Evolutionary conservation across 2,888 invertebrate species (phyloP), one percentile per base, ranked within the genome.

Genomic region (Boloria selene): DNA sequence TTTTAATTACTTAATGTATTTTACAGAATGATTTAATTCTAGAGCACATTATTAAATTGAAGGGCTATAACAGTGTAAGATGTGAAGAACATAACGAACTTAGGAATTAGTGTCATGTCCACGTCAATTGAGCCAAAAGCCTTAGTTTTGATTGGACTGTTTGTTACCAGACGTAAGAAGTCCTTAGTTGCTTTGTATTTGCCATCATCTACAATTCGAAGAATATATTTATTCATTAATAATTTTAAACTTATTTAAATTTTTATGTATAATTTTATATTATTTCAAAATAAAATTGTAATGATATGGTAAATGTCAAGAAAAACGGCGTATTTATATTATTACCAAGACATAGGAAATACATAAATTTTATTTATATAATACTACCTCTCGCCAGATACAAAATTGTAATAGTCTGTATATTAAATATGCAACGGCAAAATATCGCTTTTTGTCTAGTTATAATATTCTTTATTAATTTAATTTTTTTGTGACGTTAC

Each of bases 31-130:
- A 13, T 0, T 3, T 47, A 51, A n/a, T 22, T 6, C 70, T 73
- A 81, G 1, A 81, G 22, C 0, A 82, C 73, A 59, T 81, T 79
- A 54, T 80, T 82, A 53, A 82, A 80, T 62, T 85, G 85, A 42
- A 85, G 61, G 0, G 78, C 76, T 6, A 83, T 77, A 10, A 84
- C 76, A 10, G 83, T 81, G 54, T 84, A 81, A 0, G 83, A 75
- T 2, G 77, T 77, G 63, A 81, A 79, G 56, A 83, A 72, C 6
- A 79, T 74, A 1, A 82, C 64, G 42, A 75, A 77, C 0, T 74
- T 74, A 0, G 83, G 83, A 18, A 84, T 18, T 45, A 85, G 67
- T 0, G 78, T 72, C 83, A 86, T 85, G 58, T 84, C 72, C 13
- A 86, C 70, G 7, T 61, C 52, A 13, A 81, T 62, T 5, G 73